Evolutionary conservation across 2,888 invertebrate species (phyloP).

Genomic region (Erebia ligea): DNA sequence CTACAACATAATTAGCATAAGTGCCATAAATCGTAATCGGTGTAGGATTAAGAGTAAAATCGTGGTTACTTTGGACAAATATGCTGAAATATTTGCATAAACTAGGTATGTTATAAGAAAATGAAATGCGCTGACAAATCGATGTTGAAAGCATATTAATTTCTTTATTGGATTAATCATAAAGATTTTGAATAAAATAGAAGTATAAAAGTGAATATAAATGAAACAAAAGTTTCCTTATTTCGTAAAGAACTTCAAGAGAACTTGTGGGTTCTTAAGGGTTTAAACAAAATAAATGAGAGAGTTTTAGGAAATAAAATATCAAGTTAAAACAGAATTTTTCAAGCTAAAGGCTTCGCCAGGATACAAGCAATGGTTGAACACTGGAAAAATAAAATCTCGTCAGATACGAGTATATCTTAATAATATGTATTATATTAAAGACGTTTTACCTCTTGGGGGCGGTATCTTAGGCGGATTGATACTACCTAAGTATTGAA

Average conservation of each 20-base stretch:
- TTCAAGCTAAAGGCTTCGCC: too few species aligned
- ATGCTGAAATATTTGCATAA: constrained; percentile 16
- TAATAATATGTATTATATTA: too few species aligned
- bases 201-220: too few species aligned
- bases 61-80: constrained; percentile 17
- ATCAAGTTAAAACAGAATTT: too few species aligned
- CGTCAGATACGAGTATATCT: too few species aligned
- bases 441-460: constrained; percentile 3
- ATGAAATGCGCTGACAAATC: not conserved
- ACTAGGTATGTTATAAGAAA: not conserved
- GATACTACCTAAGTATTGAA: constrained; percentile 27
- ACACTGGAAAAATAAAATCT: too few species aligned
- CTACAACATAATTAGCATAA: constrained; percentile 11
- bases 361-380: too few species aligned
- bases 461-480: constrained; percentile 35
- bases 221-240: too few species aligned
- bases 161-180: not conserved
- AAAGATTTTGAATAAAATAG: not conserved
- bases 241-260: too few species aligned
- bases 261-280: too few species aligned
- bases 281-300: too few species aligned
- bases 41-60: constrained; percentile 1
- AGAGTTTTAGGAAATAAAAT: too few species aligned
- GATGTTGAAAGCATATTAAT: not conserved
- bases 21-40: constrained; percentile 15